These are phyloP conservation scores for Nebria brevicollis DNA, from an alignment of 2,888 invertebrate genomes.

Conservation along the genomic window DNA sequence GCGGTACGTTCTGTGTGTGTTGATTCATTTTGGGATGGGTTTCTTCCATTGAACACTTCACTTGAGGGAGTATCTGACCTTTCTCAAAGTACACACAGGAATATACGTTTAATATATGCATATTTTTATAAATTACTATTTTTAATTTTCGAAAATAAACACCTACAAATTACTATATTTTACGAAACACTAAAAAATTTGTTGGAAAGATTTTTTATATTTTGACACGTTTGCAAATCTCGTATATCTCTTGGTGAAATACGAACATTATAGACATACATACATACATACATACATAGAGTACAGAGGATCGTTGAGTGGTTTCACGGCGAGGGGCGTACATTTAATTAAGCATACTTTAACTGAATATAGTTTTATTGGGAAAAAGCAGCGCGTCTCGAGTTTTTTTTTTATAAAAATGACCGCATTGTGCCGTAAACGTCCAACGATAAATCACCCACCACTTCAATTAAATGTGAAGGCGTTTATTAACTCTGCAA, in stretches of 20 bases:
- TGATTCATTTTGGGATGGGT: not conserved
- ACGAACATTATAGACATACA: slow-evolving; percentile 14
- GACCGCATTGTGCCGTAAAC: slow-evolving; percentile 31
- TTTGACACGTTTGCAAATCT: too few species aligned
- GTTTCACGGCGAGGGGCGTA: slow-evolving; percentile 24
- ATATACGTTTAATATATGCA: not conserved
- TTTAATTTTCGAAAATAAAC: too few species aligned
- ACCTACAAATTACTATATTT: too few species aligned
- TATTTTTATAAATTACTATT: not conserved
- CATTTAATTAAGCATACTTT: slow-evolving; percentile 32
- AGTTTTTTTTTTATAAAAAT: slow-evolving; percentile 34
- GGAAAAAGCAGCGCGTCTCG: slow-evolving; percentile 13
- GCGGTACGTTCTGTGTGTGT: slow-evolving; percentile 3
- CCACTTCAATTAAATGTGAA: slow-evolving; percentile 41
- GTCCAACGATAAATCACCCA: slow-evolving; percentile 42
- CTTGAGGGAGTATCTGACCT: not conserved
- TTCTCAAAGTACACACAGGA: not conserved
- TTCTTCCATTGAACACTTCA: not conserved
- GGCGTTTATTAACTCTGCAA: slow-evolving; percentile 39
- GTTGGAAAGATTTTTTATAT: not conserved
- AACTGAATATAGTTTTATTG: slow-evolving; percentile 36
- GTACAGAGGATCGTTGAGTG: not conserved
- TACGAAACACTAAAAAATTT: too few species aligned
- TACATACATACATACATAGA: slow-evolving; percentile 6
- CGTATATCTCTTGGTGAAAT: not conserved